Percentiles rank a stretch among this genome's conserved stretches.
Evolutionary conservation across 1,140 invertebrate species (phyloP).

Genomic region (Drosophila takahashii): DNA sequence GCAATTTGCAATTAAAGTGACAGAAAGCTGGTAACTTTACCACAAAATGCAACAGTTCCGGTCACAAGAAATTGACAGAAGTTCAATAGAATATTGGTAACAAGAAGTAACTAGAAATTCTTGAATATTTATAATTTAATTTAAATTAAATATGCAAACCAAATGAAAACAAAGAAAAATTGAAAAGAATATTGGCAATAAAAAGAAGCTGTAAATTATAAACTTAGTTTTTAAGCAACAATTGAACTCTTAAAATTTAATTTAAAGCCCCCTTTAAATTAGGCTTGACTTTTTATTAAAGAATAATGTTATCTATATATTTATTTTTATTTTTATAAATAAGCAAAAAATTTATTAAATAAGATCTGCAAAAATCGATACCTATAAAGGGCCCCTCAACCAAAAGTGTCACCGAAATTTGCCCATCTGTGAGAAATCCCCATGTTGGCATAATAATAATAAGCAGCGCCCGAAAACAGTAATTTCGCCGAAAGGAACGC

Average conservation of each 20-base stretch:
- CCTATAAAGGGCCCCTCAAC: not conserved
- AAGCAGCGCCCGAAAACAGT: constrained; percentile 3
- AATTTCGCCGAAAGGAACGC: constrained; percentile 10
- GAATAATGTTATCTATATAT: no score
- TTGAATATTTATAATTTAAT: no score
- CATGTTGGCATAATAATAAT: constrained; percentile 9
- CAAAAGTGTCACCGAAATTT: not conserved
- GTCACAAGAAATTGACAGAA: not conserved
- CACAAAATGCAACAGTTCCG: constrained; percentile 25
- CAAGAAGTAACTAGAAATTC: not conserved
- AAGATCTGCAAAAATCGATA: not conserved
- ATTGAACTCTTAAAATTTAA: no score
- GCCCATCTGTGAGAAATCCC: not conserved
- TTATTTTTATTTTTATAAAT: not conserved
- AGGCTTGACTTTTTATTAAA: no score
- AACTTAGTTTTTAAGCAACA: no score
- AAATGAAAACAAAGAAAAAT: no score
- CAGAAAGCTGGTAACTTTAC: constrained; percentile 13
- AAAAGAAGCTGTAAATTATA: no score
- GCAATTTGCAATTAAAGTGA: constrained; percentile 48
- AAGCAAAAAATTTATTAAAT: not conserved
- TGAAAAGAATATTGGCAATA: no score
- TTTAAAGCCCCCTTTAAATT: no score
- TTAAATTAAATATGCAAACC: no score
- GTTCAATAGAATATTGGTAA: constrained; percentile 1